These are phyloP conservation scores for Chrosomus eos DNA, from an alignment of 2,797 vertebrate genomes.

Conservation along the genomic window DNA sequence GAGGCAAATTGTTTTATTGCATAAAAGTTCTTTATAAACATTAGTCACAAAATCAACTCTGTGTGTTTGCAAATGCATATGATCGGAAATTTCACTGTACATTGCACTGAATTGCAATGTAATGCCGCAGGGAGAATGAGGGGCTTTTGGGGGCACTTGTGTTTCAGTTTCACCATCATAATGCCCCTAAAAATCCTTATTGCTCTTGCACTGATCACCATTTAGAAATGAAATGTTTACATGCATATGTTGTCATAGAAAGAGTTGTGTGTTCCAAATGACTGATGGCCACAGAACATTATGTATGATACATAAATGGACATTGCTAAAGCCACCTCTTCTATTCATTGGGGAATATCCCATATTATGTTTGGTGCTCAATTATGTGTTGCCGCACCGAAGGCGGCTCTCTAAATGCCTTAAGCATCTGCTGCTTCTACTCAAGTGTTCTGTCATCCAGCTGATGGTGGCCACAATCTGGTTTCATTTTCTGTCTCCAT, in stretches of 20 bases:
- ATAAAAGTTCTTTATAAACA: neutral
- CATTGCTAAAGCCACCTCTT: conserved; percentile 6
- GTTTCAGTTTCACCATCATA: conserved; percentile 88
- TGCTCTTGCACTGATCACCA: conserved; percentile 87
- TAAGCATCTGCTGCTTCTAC: conserved; percentile 39
- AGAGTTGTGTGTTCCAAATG: neutral
- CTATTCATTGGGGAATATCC: conserved; percentile 3
- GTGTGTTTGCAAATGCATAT: neutral
- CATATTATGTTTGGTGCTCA: conserved; percentile 33
- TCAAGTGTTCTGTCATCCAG: conserved; percentile 38
- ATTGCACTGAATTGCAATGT: conserved; percentile 10
- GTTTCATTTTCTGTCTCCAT: neutral
- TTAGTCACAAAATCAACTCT: conserved; percentile 1
- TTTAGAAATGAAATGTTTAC: neutral
- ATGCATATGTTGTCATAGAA: neutral
- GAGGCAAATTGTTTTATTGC: conserved; percentile 3
- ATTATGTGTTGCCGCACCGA: conserved; percentile 47
- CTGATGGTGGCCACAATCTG: conserved; percentile 18
- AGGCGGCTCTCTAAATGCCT: conserved; percentile 43
- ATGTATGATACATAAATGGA: neutral
- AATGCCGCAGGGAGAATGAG: conserved; percentile 89
- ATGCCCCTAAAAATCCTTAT: conserved; percentile 97
- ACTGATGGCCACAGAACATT: neutral
- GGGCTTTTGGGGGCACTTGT: conserved; percentile 95
- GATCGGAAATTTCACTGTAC: neutral